Evolutionary conservation across 2,113 vertebrate genomes (phyloP).

Genomic region (Nyctibius bracteatus): DNA sequence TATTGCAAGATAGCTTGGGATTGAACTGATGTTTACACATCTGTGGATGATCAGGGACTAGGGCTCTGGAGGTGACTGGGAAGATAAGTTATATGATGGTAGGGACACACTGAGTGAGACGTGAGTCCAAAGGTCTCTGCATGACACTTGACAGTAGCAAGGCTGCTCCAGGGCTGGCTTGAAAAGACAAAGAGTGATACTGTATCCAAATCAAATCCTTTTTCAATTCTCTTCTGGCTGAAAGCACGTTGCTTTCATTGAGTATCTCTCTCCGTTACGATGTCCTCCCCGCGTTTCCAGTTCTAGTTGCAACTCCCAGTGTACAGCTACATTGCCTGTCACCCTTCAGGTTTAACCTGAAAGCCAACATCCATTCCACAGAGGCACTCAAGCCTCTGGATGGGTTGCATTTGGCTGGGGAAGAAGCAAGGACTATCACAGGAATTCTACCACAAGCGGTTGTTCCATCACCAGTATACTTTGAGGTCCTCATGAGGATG

Average conservation of each 20-base stretch:
- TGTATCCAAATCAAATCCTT: neutral
- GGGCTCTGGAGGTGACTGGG: neutral
- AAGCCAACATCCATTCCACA: neutral
- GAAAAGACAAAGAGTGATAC: neutral
- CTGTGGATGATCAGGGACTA: neutral
- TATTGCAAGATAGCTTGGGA: neutral
- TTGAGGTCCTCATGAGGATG: neutral
- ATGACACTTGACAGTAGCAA: neutral
- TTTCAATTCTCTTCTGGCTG: neutral
- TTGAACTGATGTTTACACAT: fast-evolving
- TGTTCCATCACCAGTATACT: neutral
- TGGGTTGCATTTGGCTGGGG: neutral
- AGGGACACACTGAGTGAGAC: neutral
- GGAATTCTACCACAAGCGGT: neutral
- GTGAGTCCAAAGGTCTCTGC: neutral
- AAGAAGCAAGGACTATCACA: neutral
- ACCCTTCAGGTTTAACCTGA: neutral
- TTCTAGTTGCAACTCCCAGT: neutral
- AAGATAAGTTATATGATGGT: neutral
- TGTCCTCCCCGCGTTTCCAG: neutral
- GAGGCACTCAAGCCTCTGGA: neutral
- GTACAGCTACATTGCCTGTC: neutral
- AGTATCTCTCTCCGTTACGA: neutral
- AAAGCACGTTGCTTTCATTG: neutral
- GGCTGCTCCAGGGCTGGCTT: neutral